Evolutionary conservation across 2,888 invertebrate genomes (phyloP).

Genomic region (Mythimna impura): DNA sequence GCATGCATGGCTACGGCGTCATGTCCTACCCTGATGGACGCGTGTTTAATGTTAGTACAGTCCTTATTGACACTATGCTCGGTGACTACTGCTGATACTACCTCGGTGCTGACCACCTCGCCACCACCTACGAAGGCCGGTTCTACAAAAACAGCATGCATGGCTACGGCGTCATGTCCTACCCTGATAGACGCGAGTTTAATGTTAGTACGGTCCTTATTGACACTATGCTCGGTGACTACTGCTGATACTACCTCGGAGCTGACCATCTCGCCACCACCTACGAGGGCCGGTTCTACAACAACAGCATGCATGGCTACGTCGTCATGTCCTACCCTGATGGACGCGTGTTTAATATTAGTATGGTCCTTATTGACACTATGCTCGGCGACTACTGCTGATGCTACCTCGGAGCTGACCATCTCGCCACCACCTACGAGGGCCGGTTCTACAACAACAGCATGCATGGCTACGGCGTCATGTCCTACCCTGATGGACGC

Average conservation of each 20-base stretch:
- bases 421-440: constrained; percentile 80
- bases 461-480: constrained; percentile 89
- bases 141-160: constrained; percentile 89
- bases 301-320: constrained; percentile 90
- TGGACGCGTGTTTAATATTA: constrained; percentile 70
- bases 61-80: background rate
- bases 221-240: constrained; percentile 75
- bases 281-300: constrained; percentile 88
- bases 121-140: constrained; percentile 84
- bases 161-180: constrained; percentile 89
- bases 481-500: constrained; percentile 87
- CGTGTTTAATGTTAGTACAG: constrained; percentile 49
- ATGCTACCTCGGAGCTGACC: constrained; percentile 72
- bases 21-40: constrained; percentile 87
- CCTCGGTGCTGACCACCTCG: constrained; percentile 69
- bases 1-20: constrained; percentile 89
- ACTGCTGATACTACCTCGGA: constrained; percentile 79
- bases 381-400: constrained; percentile 83
- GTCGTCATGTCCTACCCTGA: constrained; percentile 87
- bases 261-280: constrained; percentile 71
- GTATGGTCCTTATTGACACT: background rate
- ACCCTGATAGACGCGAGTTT: constrained; percentile 83
- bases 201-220: constrained; percentile 68
- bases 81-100: constrained; percentile 86
- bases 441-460: constrained; percentile 88